Percentiles rank a stretch among this genome's conserved stretches.
Evolutionary conservation across 37 sponge, comb jelly and placozoan species (phyloP).

Genomic region (Axinella damicornis): DNA sequence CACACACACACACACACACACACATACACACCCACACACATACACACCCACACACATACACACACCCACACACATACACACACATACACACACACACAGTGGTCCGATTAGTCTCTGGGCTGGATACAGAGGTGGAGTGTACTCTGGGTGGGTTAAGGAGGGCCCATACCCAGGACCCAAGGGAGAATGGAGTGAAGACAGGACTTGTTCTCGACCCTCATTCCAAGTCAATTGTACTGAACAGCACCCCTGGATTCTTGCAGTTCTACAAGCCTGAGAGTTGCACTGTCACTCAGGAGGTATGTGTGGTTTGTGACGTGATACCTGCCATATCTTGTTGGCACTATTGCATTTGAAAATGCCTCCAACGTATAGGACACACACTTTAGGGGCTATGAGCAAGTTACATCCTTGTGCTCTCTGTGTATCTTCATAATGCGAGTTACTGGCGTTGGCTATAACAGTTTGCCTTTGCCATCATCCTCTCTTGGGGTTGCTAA

Average conservation of each 20-base stretch:
- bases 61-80: neutral
- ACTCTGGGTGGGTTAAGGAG: conserved; percentile 57
- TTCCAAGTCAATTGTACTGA: conserved; percentile 56
- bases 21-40: too few species aligned
- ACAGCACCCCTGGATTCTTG: conserved; percentile 81
- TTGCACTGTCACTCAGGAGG: conserved; percentile 32
- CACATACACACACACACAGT: conserved; percentile 22
- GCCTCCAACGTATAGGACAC: too few species aligned
- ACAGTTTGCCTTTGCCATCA: too few species aligned
- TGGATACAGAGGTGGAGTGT: conserved; percentile 51
- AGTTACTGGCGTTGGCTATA: too few species aligned
- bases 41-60: too few species aligned
- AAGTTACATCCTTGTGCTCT: neutral
- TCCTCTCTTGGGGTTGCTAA: too few species aligned
- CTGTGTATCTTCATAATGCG: too few species aligned
- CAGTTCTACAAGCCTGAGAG: conserved; percentile 73
- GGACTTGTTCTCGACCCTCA: conserved; percentile 69
- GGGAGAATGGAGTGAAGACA: conserved; percentile 69
- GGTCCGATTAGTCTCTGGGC: conserved; percentile 69
- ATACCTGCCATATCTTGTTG: too few species aligned
- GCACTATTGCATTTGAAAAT: too few species aligned
- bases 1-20: too few species aligned
- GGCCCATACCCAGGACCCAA: conserved; percentile 17
- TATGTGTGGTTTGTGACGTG: too few species aligned
- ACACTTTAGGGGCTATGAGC: too few species aligned